Base-by-base conservation (phyloP, 2,888 invertebrate genomes). In the Candidula unifasciata region DNA sequence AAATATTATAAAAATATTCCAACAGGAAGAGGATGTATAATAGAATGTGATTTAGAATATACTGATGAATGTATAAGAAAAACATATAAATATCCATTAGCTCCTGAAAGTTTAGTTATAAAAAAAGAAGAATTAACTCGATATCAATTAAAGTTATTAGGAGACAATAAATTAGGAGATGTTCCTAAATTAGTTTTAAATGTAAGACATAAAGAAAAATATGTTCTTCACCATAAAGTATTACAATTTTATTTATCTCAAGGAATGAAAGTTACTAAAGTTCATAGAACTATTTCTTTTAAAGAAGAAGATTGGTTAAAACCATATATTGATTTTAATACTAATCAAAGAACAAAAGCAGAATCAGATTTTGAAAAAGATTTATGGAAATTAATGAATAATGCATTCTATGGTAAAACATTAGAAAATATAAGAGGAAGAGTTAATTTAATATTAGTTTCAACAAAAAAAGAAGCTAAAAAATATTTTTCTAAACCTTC, bases 401-500 rank as follows among this genome's bases (percentile, higher is more conserved):
- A 79, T 54, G 24, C 35, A 60, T 44, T 79, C 64, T 64, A 30
- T 69, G 80, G 69, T n/a, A 80, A 80, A 54, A 80, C 80, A 5
- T 33, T 80, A 33, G 80, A 52, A 80, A 69, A 80, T 33, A 66
- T 78, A 33, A 78, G 78, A 78, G 44, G 60, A 60, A 64, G 37
- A 60, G 21, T 30, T 71, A 8, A 83, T 24, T 78, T 83, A 68
- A 52, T 68, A 78, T 13, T 83, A 83, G 66, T 83, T 33, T 44
- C 8, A 54, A 88, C 86, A 89, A 89, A 30, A 94, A 93, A 90
- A 92, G 92, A 5, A 93, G 93, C 90, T 93, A 93, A 89, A 93
- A 94, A 89, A 92, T 93, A 21, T 37, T 54, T 74, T 57, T 80
- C 21, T 44, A 83, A 83, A 88, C 91, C 68, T 93, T 93, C 79